Percentiles rank a stretch among this genome's conserved stretches.
Conservation (phyloP, 2,888 invertebrate genomes). For the Cephalotes varians region DNA sequence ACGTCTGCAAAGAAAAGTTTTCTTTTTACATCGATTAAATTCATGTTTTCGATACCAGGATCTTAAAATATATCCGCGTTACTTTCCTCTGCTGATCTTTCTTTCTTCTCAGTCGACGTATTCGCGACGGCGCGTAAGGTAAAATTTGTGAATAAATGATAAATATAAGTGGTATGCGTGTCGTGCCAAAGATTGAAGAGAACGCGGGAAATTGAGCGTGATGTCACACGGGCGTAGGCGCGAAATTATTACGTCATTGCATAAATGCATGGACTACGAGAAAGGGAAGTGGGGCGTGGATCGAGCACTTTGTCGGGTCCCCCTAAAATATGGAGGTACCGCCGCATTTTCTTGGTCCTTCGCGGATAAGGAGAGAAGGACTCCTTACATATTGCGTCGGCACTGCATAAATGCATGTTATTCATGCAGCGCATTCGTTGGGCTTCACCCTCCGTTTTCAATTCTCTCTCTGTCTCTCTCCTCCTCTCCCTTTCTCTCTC, state of each 20-base stretch:
- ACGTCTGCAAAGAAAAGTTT: background rate
- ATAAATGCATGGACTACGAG: conserved; percentile 81
- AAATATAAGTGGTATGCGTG: background rate
- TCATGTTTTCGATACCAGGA: background rate
- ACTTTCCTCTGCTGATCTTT: background rate
- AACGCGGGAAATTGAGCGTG: conserved; percentile 74
- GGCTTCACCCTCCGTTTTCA: conserved; percentile 63
- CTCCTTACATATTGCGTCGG: conserved; percentile 81
- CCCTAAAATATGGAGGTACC: conserved; percentile 78
- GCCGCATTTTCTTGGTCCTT: conserved; percentile 73
- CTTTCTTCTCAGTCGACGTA: background rate
- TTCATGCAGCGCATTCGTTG: conserved; percentile 78
- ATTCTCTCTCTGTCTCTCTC: conserved; percentile 40
- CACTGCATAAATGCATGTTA: conserved; percentile 83
- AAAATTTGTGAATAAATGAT: conserved; percentile 16
- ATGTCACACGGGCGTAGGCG: conserved; percentile 74
- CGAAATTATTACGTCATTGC: conserved; percentile 82
- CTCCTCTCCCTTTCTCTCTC: background rate
- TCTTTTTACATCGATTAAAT: background rate
- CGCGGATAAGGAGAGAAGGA: conserved; percentile 76
- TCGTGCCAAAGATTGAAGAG: conserved; percentile 54
- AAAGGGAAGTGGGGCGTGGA: conserved; percentile 66
- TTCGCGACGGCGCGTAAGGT: background rate
- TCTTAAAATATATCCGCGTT: background rate
- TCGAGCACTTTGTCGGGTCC: conserved; percentile 76